Conservation (phyloP, 1,140 invertebrate genomes). For the Camponotus floridanus region DNA sequence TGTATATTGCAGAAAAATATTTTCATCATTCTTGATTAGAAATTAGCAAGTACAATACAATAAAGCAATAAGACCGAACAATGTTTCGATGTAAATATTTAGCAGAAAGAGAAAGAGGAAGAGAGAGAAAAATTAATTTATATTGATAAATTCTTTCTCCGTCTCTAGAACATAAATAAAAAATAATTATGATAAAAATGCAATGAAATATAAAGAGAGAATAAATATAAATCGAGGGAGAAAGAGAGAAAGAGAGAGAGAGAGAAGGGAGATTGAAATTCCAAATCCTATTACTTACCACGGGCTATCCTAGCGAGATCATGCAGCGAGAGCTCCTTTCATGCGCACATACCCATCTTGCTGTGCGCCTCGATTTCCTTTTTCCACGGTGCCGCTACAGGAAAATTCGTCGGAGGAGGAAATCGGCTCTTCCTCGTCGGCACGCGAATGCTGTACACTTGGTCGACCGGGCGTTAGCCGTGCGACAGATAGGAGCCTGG, state of each 20-base stretch:
- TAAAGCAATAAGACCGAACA: too few relatives aligned
- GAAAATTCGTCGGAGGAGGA: not conserved
- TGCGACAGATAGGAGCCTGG: slow-evolving; percentile 68
- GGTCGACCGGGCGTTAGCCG: slow-evolving; percentile 38
- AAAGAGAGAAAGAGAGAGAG: not conserved
- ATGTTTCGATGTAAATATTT: too few relatives aligned
- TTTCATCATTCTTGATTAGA: too few relatives aligned
- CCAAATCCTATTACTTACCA: slow-evolving; percentile 10
- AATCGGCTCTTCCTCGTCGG: slow-evolving; percentile 41
- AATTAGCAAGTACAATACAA: too few relatives aligned
- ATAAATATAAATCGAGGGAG: not conserved
- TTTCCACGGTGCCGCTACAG: not conserved
- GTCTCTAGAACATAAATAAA: not conserved
- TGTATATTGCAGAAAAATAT: too few relatives aligned
- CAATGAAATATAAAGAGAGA: not conserved
- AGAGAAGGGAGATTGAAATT: slow-evolving; percentile 25
- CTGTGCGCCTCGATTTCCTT: slow-evolving; percentile 1
- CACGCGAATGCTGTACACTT: slow-evolving; percentile 59
- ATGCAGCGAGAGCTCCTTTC: slow-evolving; percentile 63
- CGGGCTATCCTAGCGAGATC: slow-evolving; percentile 22
- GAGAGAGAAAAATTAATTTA: not conserved
- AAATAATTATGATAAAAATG: slow-evolving; percentile 1
- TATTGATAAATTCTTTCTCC: not conserved
- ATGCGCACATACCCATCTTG: slow-evolving; percentile 56
- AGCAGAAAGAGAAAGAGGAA: slow-evolving; percentile 3